These are phyloP conservation scores for Miniopterus natalensis DNA, from an alignment of 2,113 vertebrate genomes.

Conservation along the genomic window DNA sequence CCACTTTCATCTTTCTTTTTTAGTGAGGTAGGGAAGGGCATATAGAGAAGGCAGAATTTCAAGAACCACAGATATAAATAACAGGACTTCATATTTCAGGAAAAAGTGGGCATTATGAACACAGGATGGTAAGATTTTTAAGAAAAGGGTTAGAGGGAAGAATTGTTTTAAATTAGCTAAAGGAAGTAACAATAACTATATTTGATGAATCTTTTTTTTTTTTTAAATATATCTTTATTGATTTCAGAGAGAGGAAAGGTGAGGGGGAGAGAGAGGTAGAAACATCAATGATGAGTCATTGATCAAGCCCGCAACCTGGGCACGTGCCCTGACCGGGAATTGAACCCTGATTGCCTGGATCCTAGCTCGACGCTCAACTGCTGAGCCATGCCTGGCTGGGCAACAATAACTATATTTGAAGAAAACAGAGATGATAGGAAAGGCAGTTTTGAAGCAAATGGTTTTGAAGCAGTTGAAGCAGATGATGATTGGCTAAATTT, in stretches of 20 bases:
- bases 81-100: neutral
- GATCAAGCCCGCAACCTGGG: too few relatives aligned
- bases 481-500: neutral
- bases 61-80: conserved; percentile 58
- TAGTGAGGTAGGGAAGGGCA: neutral
- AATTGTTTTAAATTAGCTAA: conserved; percentile 28
- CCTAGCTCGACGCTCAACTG: too few relatives aligned
- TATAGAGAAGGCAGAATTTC: neutral
- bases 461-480: conserved; percentile 29
- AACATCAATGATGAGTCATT: too few relatives aligned
- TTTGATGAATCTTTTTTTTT: neutral
- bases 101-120: neutral
- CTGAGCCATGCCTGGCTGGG: too few relatives aligned
- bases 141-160: conserved; percentile 15
- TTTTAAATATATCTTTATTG: too few relatives aligned
- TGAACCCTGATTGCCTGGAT: too few relatives aligned
- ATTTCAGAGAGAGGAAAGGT: too few relatives aligned
- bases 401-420: conserved; percentile 14
- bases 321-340: too few relatives aligned
- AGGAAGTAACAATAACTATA: neutral
- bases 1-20: conserved; percentile 56
- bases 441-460: neutral
- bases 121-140: neutral
- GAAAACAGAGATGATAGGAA: conserved; percentile 5
- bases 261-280: too few relatives aligned